Evolutionary conservation across 2,113 vertebrate species (phyloP), one percentile per base, ranked within the genome.

Genomic region (Plecotus auritus): DNA sequence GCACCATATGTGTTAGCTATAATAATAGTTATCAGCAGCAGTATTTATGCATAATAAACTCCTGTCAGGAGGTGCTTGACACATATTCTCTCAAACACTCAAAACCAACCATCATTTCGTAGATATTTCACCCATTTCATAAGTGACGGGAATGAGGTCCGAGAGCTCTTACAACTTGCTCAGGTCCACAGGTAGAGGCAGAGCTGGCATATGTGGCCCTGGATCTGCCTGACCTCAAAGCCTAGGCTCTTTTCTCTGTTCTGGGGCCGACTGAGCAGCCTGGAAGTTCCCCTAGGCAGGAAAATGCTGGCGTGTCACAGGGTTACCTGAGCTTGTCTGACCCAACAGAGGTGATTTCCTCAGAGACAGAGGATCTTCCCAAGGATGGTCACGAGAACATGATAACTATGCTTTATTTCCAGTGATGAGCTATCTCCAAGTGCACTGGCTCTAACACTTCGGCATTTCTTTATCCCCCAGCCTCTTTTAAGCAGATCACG

Each of bases 251-350:
- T 32, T 73, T 28, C 47, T 87, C 49, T 35, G 81, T 2, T 30
- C 23, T 12, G 66, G 67, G 76, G 26, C 11, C 86, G 28, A 0
- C 16, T 20, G 9, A 23, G 70, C 35, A 32, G 67, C 30, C 54
- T 32, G 17, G 56, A 82, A 35, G 76, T 3, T 5, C 47, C 18
- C 3, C 47, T 17, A 40, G 32, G 17, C 59, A 45, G 78, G 40
- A 56, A 20, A 66, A 22, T 1, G 0, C 0, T 1, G 49, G 30
- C 2, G 0, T 7, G 13, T 42, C n/a, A 20, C 54, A 28, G 2
- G 51, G 61, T 2, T 37, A 12, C 69, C 42, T 73, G n/a, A 11
- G n/a, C 17, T 4, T 12, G 42, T 8, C 69, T 30, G 54, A 20
- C 37, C 13, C 11, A 16, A 32, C 5, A 5, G 67, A 20, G 9